Evolutionary conservation across 2,888 invertebrate species (phyloP), one percentile per base, ranked within the genome.

Genomic region (Anorthoa munda): DNA sequence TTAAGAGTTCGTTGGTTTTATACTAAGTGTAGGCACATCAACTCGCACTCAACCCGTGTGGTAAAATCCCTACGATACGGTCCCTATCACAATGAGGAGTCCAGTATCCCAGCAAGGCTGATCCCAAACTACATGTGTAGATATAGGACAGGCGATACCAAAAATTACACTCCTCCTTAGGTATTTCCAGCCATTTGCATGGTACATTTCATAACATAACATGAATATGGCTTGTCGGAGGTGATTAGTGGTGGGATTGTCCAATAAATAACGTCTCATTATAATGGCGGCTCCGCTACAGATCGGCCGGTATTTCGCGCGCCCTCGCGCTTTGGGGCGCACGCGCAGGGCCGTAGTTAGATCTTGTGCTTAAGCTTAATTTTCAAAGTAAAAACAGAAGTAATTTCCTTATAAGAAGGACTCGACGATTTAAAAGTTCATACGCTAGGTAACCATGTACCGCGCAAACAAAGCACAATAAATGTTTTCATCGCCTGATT

Each of bases 191-290:
- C 50, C 48, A 45, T 64, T 60, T 72, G n/a, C 65, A 45, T 45
- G 15, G 9, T 7, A 59, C 23, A 70, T 65, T 83, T 72, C 59
- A 63, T 66, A 77, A 69, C 50, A 55, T 76, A 69, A 77, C 72
- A 66, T 77, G 72, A 85, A 79, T 85, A 85, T 63, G 71, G 77
- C 78, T 77, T 87, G 90, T 89, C 88, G 69, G 75, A 78, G 79
- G 90, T 93, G 93, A 94, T 94, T 94, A 93, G 93, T 93, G 90
- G 88, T 86, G 87, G 91, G 90, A 90, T 91, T 91, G 93, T 92
- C 90, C 92, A 93, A 95, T 95, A 95, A 95, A 95, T 95, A 95
- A 95, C 93, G 91, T 91, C 95, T 95, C 93, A 95, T 95, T 95
- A 95, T 93, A 93, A 93, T 92, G 90, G 93, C 90, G 88, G 90